Base-by-base conservation (phyloP, 1,140 invertebrate species). In the Zaprionus africanus region DNA sequence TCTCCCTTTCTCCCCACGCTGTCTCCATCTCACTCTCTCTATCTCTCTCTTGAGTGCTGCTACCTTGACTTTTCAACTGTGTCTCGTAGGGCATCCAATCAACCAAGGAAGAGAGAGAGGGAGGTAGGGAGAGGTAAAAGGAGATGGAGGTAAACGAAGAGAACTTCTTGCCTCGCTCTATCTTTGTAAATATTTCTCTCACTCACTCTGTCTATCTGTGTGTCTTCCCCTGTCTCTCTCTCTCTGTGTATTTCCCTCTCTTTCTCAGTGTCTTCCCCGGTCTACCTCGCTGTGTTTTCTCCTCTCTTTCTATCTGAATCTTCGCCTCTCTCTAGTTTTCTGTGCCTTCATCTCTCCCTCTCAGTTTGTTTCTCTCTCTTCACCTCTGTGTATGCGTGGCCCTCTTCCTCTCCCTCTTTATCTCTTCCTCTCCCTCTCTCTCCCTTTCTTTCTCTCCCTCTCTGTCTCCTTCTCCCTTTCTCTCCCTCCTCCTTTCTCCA, bases 51-150 rank as follows among this genome's bases (percentile, higher is more conserved):
- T 0, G 36, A 43, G 17, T 11, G 19, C 17, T 38, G 61, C 76
- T 81, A 86, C 82, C 82, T 86, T 86, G 82, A 86, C 82, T 86
- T 86, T 77, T 71, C 82, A 79, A 74, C 82, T 85, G 38, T 57
- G n/a, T 54, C 64, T 69, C 46, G 59, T 6, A n/a, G 5, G 62
- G 56, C 59, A 79, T 79, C 79, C 82, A 86, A 86, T 86, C 82
- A 86, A 80, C 54, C 49, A 26, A 53, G 22, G 65, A 51, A 41
- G 49, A 56, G 38, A 2, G 5, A 57, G 34, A 57, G 9, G n/a
- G 19, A 12, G 54, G 43, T 2, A 7, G 26, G 5, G 3, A 6
- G 1, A 36, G 11, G 22, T n/a, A 28, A 0, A 5, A 0, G 31
- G 2, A 31, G 34, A 13, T 9, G 31, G 31, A 31, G 31, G 26